These are phyloP conservation scores for Picus viridis DNA, from an alignment of 2,797 vertebrate species.

Conservation along the genomic window DNA sequence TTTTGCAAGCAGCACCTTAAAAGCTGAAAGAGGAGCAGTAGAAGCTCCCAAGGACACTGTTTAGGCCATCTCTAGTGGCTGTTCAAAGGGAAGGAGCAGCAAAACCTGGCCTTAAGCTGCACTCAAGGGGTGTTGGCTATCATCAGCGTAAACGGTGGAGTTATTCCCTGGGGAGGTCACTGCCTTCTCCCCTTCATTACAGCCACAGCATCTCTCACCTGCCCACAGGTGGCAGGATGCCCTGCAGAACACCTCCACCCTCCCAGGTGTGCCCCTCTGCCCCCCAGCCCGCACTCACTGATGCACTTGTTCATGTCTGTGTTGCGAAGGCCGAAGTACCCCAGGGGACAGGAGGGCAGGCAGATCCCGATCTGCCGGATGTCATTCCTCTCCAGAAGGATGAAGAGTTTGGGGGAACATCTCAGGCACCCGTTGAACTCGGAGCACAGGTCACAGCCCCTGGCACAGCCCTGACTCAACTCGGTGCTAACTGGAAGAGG, in stretches of 20 bases:
- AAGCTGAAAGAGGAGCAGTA: not conserved
- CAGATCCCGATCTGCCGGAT: slow-evolving; percentile 96
- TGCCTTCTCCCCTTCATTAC: not conserved
- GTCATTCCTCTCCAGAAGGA: slow-evolving; percentile 95
- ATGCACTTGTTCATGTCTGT: slow-evolving; percentile 98
- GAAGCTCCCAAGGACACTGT: not conserved
- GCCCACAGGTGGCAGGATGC: rapidly evolving
- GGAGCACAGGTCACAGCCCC: slow-evolving; percentile 95
- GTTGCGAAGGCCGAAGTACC: slow-evolving; percentile 95
- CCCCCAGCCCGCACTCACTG: slow-evolving; percentile 82
- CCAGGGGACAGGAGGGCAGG: slow-evolving; percentile 92
- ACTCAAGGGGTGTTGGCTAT: not conserved
- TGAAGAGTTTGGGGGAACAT: slow-evolving; percentile 97
- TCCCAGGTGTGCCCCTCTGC: rapidly evolving
- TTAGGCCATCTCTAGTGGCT: not conserved
- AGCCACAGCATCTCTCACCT: not conserved
- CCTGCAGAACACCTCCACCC: not conserved
- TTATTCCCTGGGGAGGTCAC: not conserved
- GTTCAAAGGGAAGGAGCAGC: not conserved
- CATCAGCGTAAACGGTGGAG: too few species aligned
- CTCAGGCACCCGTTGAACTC: slow-evolving; percentile 97
- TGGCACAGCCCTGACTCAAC: slow-evolving; percentile 90
- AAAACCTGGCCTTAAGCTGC: not conserved
- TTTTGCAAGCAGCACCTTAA: not conserved
- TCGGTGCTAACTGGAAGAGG: slow-evolving; percentile 88